These are phyloP conservation scores for Boleophthalmus pectinirostris DNA, from an alignment of 2,113 vertebrate genomes.

Conservation along the genomic window DNA sequence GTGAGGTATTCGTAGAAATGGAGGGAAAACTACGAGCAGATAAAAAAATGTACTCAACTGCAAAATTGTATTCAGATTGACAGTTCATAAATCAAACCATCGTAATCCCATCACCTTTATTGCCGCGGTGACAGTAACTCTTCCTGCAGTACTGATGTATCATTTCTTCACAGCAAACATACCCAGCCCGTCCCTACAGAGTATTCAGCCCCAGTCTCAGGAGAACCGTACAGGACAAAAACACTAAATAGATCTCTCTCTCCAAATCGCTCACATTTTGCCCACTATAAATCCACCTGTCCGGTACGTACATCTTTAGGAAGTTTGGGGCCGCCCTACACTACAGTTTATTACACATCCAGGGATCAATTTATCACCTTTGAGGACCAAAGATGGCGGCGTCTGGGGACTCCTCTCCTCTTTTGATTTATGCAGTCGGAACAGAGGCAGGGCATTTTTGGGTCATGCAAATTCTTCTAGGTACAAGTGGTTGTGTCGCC, in stretches of 20 bases:
- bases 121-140: constrained; percentile 42
- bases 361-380: constrained; percentile 73
- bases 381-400: constrained; percentile 58
- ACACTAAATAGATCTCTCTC: constrained; percentile 63
- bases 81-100: constrained; percentile 51
- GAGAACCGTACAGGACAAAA: constrained; percentile 26
- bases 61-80: constrained; percentile 32
- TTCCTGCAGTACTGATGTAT: constrained; percentile 53
- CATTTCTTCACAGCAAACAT: constrained; percentile 19
- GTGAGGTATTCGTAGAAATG: neutral
- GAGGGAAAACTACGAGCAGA: neutral
- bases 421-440: constrained; percentile 69
- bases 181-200: constrained; percentile 32
- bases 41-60: neutral
- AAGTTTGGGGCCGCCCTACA: constrained; percentile 51
- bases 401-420: constrained; percentile 47
- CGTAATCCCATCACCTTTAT: constrained; percentile 50
- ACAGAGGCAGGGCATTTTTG: constrained; percentile 68
- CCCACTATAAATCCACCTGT: constrained; percentile 63
- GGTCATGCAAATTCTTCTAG: constrained; percentile 73
- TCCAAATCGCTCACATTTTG: constrained; percentile 49
- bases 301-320: constrained; percentile 59
- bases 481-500: constrained; percentile 29
- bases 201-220: constrained; percentile 39
- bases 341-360: constrained; percentile 67